A percentile compares a stretch with the other conserved stretches of the same genome.
Conservation (phyloP, 2,113 vertebrate genomes). For the Prietella phreatophila region DNA sequence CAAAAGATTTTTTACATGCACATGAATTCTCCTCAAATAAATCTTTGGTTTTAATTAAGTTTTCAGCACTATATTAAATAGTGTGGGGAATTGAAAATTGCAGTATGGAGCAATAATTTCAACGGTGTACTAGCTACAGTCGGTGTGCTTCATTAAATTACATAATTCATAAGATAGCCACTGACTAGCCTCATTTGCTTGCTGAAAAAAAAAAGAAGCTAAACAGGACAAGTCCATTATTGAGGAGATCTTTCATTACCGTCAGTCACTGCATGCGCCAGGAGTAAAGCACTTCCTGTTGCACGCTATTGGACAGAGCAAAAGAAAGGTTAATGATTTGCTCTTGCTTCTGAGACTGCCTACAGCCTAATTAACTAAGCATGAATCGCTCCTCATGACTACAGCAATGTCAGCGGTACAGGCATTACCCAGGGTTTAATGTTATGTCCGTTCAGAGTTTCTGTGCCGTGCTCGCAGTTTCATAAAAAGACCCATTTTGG, state of each 20-base stretch:
- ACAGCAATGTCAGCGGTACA: constrained; percentile 12
- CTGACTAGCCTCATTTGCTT: constrained; percentile 39
- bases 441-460: constrained; percentile 7
- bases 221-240: constrained; percentile 20
- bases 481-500: not conserved
- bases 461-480: not conserved
- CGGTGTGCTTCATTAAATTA: constrained; percentile 43
- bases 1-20: constrained; percentile 33
- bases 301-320: constrained; percentile 3
- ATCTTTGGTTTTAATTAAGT: constrained; percentile 56
- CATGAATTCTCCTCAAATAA: constrained; percentile 42
- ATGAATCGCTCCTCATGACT: not conserved
- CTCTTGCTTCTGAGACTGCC: constrained; percentile 20
- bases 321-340: constrained; percentile 39
- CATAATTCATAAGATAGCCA: constrained; percentile 42
- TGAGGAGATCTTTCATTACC: constrained; percentile 24
- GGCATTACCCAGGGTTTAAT: constrained; percentile 5
- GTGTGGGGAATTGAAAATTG: constrained; percentile 39
- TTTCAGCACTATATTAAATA: constrained; percentile 48
- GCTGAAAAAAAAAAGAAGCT: not conserved
- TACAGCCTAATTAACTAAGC: constrained; percentile 18
- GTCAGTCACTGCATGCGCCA: not conserved
- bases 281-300: not conserved
- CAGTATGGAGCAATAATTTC: constrained; percentile 47
- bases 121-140: constrained; percentile 37